A percentile compares a stretch with the other conserved stretches of the same genome.
Conservation (phyloP, 2,113 vertebrate genomes). For the Erinaceus europaeus region DNA sequence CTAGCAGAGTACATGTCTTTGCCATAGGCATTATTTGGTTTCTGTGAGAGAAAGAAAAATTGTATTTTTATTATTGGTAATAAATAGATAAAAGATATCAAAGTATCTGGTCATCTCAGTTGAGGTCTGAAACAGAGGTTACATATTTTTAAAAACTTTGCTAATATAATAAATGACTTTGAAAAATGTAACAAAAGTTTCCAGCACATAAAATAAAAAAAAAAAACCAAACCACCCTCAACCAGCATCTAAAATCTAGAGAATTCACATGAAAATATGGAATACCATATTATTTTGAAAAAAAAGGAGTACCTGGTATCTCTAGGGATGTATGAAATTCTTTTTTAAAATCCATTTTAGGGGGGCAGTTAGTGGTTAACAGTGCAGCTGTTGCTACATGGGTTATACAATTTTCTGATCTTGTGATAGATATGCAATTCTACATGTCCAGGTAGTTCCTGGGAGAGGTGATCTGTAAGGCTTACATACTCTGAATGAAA, state of each 20-base stretch:
- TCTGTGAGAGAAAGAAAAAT: neutral
- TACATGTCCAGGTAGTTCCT: neutral
- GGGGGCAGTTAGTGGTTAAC: no score
- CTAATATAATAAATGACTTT: neutral
- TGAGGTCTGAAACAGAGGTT: neutral
- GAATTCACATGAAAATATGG: neutral
- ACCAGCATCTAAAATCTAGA: neutral
- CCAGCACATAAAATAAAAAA: neutral
- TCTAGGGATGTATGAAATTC: no score
- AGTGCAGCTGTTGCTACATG: no score
- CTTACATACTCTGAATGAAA: neutral
- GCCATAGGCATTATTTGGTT: neutral
- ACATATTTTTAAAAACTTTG: neutral
- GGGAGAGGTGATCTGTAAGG: neutral
- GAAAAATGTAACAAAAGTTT: neutral
- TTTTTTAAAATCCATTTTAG: no score
- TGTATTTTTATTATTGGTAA: neutral
- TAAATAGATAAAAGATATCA: neutral
- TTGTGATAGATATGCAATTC: no score
- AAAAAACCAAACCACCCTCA: no score
- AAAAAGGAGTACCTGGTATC: neutral
- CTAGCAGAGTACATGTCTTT: conserved; percentile 4
- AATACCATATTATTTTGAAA: neutral
- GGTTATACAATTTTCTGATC: no score
- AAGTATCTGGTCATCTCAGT: neutral